phyloP scores from a whole-genome alignment of 2,888 invertebrate species.

The Argyresthia goedartella region DNA sequence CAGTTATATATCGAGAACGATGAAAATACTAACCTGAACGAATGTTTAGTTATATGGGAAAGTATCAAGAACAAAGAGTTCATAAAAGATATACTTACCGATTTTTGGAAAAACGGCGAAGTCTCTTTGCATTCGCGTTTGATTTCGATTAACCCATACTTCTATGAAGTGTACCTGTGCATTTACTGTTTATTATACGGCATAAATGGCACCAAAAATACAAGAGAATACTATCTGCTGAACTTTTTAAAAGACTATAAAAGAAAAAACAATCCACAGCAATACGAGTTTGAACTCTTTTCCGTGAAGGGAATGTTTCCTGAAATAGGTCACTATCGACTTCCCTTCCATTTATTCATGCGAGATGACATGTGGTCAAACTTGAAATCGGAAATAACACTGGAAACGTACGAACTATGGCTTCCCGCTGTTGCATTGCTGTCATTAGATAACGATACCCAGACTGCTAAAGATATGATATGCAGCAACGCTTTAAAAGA shows the following conservation, averaged over 20 bases:
- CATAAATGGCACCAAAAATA: conserved; percentile 30
- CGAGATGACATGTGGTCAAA: conserved; percentile 64
- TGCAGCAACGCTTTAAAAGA: conserved; percentile 66
- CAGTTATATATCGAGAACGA: conserved; percentile 37
- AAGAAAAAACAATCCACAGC: conserved; percentile 52
- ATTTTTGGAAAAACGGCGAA: conserved; percentile 64
- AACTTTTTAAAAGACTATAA: conserved; percentile 55
- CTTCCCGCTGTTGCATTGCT: conserved; percentile 49
- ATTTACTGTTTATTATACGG: conserved; percentile 49
- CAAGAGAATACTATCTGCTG: conserved; percentile 52
- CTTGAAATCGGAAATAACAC: conserved; percentile 61
- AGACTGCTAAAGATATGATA: conserved; percentile 64
- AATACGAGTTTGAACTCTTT: conserved; percentile 61
- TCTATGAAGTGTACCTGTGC: conserved; percentile 57
- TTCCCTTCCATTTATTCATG: conserved; percentile 62
- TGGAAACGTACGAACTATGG: conserved; percentile 63
- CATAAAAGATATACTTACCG: conserved; percentile 45
- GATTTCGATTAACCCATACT: conserved; percentile 58
- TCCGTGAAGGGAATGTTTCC: conserved; percentile 64
- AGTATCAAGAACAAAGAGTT: conserved; percentile 51
- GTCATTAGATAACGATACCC: conserved; percentile 47
- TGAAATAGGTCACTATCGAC: conserved; percentile 57
- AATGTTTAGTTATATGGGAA: conserved; percentile 48
- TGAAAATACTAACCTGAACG: conserved; percentile 30
- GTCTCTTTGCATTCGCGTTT: conserved; percentile 50